Evolutionary conservation across 2,888 invertebrate species (phyloP), one percentile per base, ranked within the genome.

Genomic region (Scrobipalpa costella): DNA sequence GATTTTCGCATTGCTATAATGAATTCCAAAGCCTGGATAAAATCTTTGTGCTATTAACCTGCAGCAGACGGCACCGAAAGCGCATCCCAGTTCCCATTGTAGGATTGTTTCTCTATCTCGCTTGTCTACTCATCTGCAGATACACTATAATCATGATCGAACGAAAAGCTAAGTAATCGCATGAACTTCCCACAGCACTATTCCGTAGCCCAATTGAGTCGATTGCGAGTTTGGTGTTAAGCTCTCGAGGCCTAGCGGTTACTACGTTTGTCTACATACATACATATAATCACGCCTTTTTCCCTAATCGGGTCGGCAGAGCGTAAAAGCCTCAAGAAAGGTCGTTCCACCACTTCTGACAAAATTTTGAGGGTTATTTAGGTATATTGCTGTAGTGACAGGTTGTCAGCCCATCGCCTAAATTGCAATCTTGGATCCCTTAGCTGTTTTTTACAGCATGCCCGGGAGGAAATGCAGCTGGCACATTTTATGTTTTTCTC

Each of bases 141-240:
- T 49, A 15, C 60, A 49, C 47, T 49, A 19, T 60, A 60, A 49
- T 60, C 49, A 60, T 60, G 60, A 60, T 60, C 49, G 60, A 60
- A 60, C 49, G 60, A 60, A 49, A 34, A 33, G 49, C 60, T 60
- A 60, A 60, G 49, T 60, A 60, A 57, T 49, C 40, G 40, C 58
- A 49, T 17, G 33, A 49, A 34, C 49, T 60, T 66, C 65, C 63
- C 65, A 66, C 63, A 66, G 65, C 58, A 13, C 50, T 52, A 27
- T 52, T 52, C 27, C 21, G 50, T 44, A 27, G 27, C 44, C 44
- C 44, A 44, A 15, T 44, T 44, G 40, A 13, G 13, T 40, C 13
- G 44, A n/a, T 15, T 44, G 44, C n/a, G 15, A 44, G 44, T 44
- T 44, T 44, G 44, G 44, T 44, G 44, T 15, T 44, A 44, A 44